A percentile compares a stretch with the other conserved stretches of the same genome.
Conservation (phyloP, 2,797 vertebrate species). For the Erpetoichthys calabaricus region DNA sequence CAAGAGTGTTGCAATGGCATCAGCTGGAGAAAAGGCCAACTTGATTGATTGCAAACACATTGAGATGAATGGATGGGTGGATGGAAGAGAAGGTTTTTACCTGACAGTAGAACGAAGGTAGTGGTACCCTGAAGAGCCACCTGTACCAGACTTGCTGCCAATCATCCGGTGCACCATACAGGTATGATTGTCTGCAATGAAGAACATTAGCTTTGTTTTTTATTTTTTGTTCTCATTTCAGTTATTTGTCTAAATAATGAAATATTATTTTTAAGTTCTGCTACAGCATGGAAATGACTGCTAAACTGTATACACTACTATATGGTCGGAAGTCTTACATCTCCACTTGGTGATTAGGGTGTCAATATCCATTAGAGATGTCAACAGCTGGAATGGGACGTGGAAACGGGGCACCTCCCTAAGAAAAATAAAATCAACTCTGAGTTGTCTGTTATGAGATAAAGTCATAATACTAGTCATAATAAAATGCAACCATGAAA, state of each 20-base stretch:
- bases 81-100: constrained; percentile 37
- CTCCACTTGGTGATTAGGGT: constrained; percentile 95
- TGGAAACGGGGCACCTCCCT: constrained; percentile 95
- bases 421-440: neutral
- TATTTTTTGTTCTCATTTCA: too few species aligned
- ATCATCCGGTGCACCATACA: constrained; percentile 97
- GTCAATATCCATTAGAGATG: constrained; percentile 85
- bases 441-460: too few species aligned
- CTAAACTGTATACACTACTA: neutral
- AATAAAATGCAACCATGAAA: too few species aligned
- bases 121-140: constrained; percentile 89
- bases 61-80: constrained; percentile 78
- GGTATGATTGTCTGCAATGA: constrained; percentile 75
- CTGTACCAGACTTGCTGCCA: constrained; percentile 83
- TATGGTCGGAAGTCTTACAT: constrained; percentile 53
- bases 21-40: too few species aligned
- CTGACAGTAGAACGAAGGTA: constrained; percentile 92
- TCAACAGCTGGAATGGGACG: constrained; percentile 90
- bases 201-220: too few species aligned
- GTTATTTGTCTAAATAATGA: too few species aligned
- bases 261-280: too few species aligned
- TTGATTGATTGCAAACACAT: too few species aligned
- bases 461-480: too few species aligned
- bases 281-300: neutral
- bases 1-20: too few species aligned